phyloP scores from a whole-genome alignment of 53 echinoderm and acorn worm species.

The Arbacia lixula region DNA sequence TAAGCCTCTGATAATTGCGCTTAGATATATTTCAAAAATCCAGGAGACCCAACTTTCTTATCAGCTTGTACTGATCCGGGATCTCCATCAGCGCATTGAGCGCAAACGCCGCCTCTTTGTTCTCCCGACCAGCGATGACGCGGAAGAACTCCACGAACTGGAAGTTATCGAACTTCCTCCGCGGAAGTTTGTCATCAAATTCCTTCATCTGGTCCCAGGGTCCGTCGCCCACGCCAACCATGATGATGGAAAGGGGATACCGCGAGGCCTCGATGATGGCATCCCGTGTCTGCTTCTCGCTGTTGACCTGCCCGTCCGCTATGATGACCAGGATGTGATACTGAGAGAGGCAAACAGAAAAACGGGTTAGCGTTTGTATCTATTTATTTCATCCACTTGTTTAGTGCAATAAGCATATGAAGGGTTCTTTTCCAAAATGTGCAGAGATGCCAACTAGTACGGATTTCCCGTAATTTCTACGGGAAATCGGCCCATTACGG shows the following conservation, averaged over 20 bases:
- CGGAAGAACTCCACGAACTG: slow-evolving; percentile 95
- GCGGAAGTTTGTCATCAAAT: slow-evolving; percentile 84
- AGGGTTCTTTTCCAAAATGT: too few relatives aligned
- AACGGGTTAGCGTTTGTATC: too few relatives aligned
- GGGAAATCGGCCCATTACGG: too few relatives aligned
- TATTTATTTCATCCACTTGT: too few relatives aligned
- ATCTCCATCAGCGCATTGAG: slow-evolving; percentile 93
- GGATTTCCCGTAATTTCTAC: too few relatives aligned
- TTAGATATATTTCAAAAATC: slow-evolving; percentile 45
- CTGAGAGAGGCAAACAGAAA: slow-evolving; percentile 50
- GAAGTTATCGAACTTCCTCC: slow-evolving; percentile 91
- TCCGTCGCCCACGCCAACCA: slow-evolving; percentile 99
- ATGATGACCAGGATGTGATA: slow-evolving; percentile 95
- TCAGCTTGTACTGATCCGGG: slow-evolving; percentile 82
- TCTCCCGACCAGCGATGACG: slow-evolving; percentile 59
- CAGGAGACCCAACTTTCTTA: slow-evolving; percentile 73
- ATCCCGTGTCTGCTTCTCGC: slow-evolving; percentile 76
- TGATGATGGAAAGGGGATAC: slow-evolving; percentile 90
- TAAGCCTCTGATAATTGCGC: too few relatives aligned
- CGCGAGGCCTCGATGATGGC: slow-evolving; percentile 92
- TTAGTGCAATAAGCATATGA: too few relatives aligned
- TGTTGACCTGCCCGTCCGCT: slow-evolving; percentile 94
- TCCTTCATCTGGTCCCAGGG: slow-evolving; percentile 96
- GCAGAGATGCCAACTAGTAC: too few relatives aligned
- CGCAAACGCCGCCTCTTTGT: slow-evolving; percentile 80